A percentile compares a stretch with the other conserved stretches of the same genome.
phyloP scores from a whole-genome alignment of 2,797 vertebrate species.

The Aldrovandia affinis region DNA sequence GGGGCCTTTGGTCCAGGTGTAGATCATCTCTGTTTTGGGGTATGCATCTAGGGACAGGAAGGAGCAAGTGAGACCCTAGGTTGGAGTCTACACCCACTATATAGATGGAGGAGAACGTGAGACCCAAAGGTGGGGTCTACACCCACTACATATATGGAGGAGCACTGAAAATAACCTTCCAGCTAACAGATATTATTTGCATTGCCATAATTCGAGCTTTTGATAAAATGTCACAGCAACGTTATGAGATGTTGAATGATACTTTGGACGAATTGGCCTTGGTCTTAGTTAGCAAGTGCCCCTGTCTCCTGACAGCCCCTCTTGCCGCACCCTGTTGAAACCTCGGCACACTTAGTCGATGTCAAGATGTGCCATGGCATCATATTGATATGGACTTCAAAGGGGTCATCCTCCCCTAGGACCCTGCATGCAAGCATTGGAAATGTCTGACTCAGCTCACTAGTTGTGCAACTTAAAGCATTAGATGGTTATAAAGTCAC shows the following conservation, averaged over 20 bases:
- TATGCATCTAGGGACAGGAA: conserved; percentile 86
- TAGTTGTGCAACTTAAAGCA: neutral
- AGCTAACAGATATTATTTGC: neutral
- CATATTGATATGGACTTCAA: neutral
- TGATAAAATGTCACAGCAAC: neutral
- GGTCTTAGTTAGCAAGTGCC: neutral
- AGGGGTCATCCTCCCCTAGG: neutral
- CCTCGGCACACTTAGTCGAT: neutral
- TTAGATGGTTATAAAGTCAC: neutral
- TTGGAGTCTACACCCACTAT: too few relatives aligned
- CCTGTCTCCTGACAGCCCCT: neutral
- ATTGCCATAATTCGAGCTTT: neutral
- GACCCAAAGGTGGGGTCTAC: neutral
- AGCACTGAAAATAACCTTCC: neutral
- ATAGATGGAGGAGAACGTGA: too few relatives aligned
- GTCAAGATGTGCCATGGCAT: neutral
- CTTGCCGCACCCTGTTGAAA: neutral
- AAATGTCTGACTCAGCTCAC: neutral
- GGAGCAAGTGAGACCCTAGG: neutral
- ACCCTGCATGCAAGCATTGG: neutral
- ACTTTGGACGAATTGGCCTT: neutral
- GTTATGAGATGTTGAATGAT: neutral
- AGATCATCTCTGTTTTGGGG: conserved; percentile 97
- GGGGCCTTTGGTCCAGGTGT: conserved; percentile 97
- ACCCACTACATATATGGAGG: neutral